Evolutionary conservation across 1,140 invertebrate genomes (phyloP).

Genomic region (Drosophila setifemur): DNA sequence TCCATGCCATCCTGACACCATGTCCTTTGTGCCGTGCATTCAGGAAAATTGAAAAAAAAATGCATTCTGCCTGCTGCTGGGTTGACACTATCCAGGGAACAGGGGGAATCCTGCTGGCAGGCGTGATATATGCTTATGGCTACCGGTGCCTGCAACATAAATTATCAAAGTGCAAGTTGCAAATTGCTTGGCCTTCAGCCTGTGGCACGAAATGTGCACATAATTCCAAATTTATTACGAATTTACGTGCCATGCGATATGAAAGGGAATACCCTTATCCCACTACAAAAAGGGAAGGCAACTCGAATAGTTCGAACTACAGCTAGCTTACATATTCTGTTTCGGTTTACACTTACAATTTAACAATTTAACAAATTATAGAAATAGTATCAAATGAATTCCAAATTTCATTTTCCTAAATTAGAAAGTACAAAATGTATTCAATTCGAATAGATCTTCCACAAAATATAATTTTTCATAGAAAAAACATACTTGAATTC

Average conservation of each 20-base stretch:
- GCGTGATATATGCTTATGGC: conserved; percentile 48
- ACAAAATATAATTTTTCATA: no score
- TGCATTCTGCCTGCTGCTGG: neutral
- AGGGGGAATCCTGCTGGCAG: conserved; percentile 1
- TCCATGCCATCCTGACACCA: conserved; percentile 36
- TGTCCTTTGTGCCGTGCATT: conserved; percentile 47
- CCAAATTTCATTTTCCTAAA: neutral
- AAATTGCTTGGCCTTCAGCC: conserved; percentile 74
- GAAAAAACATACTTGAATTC: no score
- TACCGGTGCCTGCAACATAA: conserved; percentile 63
- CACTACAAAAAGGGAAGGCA: conserved; percentile 1
- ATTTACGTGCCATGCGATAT: conserved; percentile 71
- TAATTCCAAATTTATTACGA: conserved; percentile 78
- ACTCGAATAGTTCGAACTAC: neutral
- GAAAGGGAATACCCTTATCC: conserved; percentile 53
- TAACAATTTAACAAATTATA: no score
- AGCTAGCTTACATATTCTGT: neutral
- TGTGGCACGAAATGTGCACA: conserved; percentile 71
- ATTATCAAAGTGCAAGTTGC: conserved; percentile 78
- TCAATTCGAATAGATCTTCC: no score
- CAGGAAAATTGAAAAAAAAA: conserved; percentile 58
- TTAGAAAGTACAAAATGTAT: neutral
- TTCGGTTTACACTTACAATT: no score
- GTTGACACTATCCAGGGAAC: conserved; percentile 22
- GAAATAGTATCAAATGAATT: no score